A percentile compares a stretch with the other conserved stretches of the same genome.
These are phyloP conservation scores for Isotomurus palustris DNA, from an alignment of 2,888 invertebrate species.

Conservation along the genomic window DNA sequence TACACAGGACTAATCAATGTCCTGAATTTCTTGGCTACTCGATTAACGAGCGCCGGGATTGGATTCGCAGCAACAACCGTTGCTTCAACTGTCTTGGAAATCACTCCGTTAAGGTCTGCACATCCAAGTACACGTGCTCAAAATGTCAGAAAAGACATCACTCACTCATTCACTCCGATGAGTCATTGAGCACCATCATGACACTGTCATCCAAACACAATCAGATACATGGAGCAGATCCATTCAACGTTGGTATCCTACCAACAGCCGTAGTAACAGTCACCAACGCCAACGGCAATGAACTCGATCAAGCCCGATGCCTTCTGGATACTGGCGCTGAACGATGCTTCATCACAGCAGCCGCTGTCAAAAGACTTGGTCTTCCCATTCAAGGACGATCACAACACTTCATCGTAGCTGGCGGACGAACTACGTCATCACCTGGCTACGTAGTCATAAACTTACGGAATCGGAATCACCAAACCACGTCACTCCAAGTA, in stretches of 20 bases:
- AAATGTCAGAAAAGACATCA: conserved; percentile 3
- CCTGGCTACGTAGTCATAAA: too few species aligned
- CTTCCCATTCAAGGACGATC: too few species aligned
- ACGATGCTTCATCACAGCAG: not conserved
- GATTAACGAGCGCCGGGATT: not conserved
- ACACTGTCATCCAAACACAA: not conserved
- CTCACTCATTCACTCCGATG: not conserved
- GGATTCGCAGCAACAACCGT: not conserved
- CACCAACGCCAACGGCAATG: not conserved
- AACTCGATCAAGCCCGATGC: not conserved
- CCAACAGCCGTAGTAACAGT: conserved; percentile 8
- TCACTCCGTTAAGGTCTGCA: not conserved
- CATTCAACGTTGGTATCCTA: not conserved
- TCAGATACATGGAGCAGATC: not conserved
- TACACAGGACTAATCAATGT: not conserved
- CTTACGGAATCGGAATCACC: too few species aligned
- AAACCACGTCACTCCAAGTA: too few species aligned
- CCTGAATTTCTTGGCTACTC: conserved; percentile 1
- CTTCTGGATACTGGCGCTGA: not conserved
- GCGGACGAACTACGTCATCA: too few species aligned
- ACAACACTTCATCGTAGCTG: too few species aligned
- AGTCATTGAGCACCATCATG: not conserved
- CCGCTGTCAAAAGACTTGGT: not conserved
- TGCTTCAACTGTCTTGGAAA: conserved; percentile 1
- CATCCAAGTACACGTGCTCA: not conserved